A percentile compares a stretch with the other conserved stretches of the same genome.
Conservation (phyloP, 2,113 vertebrate genomes). For the Clarias macrocephalus region DNA sequence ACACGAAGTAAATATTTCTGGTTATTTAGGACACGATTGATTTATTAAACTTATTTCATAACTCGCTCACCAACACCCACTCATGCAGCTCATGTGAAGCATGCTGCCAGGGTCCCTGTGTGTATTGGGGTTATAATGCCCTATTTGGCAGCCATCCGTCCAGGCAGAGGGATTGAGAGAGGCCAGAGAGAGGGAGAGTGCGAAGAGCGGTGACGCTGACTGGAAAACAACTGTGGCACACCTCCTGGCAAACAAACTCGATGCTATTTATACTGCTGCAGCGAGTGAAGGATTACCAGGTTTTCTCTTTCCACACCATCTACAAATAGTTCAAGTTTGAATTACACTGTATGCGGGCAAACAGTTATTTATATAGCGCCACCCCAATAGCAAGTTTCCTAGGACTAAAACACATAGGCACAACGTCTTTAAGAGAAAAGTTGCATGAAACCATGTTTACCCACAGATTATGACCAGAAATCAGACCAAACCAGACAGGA, state of each 20-base stretch:
- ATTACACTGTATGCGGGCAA: conserved; percentile 44
- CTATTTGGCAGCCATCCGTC: conserved; percentile 48
- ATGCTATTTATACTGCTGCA: conserved; percentile 62
- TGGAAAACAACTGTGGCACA: conserved; percentile 69
- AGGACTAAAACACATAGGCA: conserved; percentile 25
- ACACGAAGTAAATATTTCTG: not conserved
- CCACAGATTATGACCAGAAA: conserved; percentile 22
- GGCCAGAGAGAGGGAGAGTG: conserved; percentile 53
- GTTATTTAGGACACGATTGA: not conserved
- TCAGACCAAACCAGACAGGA: conserved; percentile 7
- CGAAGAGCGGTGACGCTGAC: conserved; percentile 52
- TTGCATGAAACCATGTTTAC: conserved; percentile 20
- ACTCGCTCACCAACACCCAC: not conserved
- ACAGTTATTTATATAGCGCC: conserved; percentile 31
- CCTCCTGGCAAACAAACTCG: conserved; percentile 56
- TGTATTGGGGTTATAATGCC: conserved; percentile 43
- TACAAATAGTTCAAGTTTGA: conserved; percentile 58
- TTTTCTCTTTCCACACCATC: conserved; percentile 56
- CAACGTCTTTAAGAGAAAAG: conserved; percentile 14
- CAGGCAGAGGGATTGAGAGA: conserved; percentile 40
- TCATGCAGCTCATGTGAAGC: not conserved
- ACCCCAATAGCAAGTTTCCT: conserved; percentile 37
- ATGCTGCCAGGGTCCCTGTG: not conserved
- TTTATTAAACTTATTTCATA: not conserved
- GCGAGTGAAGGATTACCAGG: conserved; percentile 55